These are phyloP conservation scores for Oryzias javanicus DNA, from an alignment of 2,113 vertebrate species.

Conservation along the genomic window DNA sequence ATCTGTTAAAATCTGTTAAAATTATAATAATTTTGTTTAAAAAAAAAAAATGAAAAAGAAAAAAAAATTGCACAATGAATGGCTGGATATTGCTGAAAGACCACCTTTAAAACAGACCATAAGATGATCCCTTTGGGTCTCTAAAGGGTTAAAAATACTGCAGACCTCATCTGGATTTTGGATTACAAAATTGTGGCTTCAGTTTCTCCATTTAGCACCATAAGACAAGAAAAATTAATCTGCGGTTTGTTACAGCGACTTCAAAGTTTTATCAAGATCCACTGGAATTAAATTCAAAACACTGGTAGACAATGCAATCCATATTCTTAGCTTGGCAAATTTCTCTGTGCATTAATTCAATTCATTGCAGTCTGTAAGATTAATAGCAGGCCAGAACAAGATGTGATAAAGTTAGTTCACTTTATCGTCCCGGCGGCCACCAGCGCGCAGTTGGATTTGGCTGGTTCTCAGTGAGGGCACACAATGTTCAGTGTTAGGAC, in stretches of 20 bases:
- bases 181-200: conserved; percentile 20
- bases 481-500: conserved; percentile 59
- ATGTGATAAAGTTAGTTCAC: conserved; percentile 59
- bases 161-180: conserved; percentile 31
- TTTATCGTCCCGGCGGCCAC: conserved; percentile 50
- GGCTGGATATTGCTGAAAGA: too few relatives aligned
- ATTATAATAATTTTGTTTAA: too few relatives aligned
- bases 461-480: conserved; percentile 32
- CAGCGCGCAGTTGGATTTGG: conserved; percentile 52
- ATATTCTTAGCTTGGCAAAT: conserved; percentile 59
- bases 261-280: conserved; percentile 54
- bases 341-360: conserved; percentile 61
- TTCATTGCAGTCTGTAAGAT: conserved; percentile 58
- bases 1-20: too few relatives aligned
- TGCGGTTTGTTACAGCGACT: conserved; percentile 29
- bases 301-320: conserved; percentile 60
- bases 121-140: too few relatives aligned
- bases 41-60: too few relatives aligned
- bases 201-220: conserved; percentile 20
- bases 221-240: conserved; percentile 36
- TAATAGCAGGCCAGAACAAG: conserved; percentile 53
- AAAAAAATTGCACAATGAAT: too few relatives aligned
- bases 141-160: not conserved
- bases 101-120: too few relatives aligned
- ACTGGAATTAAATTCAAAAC: conserved; percentile 49